These are phyloP conservation scores for Arion vulgaris DNA, from an alignment of 1,140 invertebrate genomes.

Conservation along the genomic window DNA sequence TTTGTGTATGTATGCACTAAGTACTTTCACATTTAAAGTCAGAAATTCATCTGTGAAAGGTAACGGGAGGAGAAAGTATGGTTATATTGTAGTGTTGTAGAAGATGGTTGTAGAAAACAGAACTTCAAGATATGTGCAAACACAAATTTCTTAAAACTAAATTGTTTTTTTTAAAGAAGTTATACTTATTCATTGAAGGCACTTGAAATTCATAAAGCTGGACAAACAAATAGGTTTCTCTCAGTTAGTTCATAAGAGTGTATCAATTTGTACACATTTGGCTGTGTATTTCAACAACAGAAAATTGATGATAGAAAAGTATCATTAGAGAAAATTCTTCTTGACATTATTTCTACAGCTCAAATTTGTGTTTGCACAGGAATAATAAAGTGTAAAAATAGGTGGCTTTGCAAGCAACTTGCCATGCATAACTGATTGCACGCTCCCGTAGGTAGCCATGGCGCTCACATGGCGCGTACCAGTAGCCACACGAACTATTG, in stretches of 20 bases:
- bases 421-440: slow-evolving; percentile 71
- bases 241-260: neutral
- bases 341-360: neutral
- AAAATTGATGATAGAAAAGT: neutral
- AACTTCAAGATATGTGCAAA: neutral
- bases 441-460: slow-evolving; percentile 72
- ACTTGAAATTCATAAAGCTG: neutral
- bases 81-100: neutral
- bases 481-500: slow-evolving; percentile 68
- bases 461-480: slow-evolving; percentile 67
- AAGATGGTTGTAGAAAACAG: neutral
- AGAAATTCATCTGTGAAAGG: no score
- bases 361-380: slow-evolving; percentile 20
- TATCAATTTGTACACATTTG: neutral
- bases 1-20: no score
- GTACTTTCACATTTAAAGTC: no score
- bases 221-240: neutral
- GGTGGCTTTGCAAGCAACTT: slow-evolving; percentile 62
- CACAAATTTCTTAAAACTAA: slow-evolving; percentile 3
- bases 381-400: slow-evolving; percentile 35
- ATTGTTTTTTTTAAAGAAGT: neutral
- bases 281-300: neutral
- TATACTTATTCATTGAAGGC: neutral
- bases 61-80: neutral
- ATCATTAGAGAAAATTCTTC: neutral